Evolutionary conservation across 2,888 invertebrate genomes (phyloP).

Genomic region (Archips xylosteana): DNA sequence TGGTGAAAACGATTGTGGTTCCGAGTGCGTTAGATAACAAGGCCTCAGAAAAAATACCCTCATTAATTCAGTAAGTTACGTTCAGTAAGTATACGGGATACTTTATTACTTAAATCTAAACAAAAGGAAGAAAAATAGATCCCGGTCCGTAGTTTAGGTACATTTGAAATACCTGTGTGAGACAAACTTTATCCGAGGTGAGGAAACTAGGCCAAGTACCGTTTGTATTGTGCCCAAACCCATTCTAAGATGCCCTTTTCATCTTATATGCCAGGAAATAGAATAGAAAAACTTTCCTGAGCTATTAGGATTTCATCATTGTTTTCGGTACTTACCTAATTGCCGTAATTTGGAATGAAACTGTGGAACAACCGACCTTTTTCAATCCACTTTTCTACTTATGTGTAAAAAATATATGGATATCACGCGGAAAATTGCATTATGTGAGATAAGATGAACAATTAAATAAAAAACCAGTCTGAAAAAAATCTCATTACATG

Average conservation of each 20-base stretch:
- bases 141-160: not conserved
- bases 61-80: not conserved
- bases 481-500: too few species aligned
- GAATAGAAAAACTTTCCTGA: not conserved
- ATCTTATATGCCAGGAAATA: not conserved
- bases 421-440: too few species aligned
- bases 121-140: slow-evolving; percentile 5
- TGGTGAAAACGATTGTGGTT: too few species aligned
- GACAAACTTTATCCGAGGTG: slow-evolving; percentile 46
- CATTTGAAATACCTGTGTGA: not conserved
- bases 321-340: too few species aligned
- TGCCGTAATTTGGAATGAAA: too few species aligned
- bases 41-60: not conserved
- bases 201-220: slow-evolving; percentile 47
- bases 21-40: too few species aligned
- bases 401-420: too few species aligned
- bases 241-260: not conserved
- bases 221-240: slow-evolving; percentile 16
- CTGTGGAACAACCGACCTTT: not conserved
- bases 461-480: too few species aligned
- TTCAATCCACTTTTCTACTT: not conserved
- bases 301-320: too few species aligned
- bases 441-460: too few species aligned
- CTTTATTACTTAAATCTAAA: not conserved
- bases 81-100: not conserved